These are phyloP conservation scores for Ictalurus punctatus DNA, from an alignment of 2,113 vertebrate genomes.

Conservation along the genomic window DNA sequence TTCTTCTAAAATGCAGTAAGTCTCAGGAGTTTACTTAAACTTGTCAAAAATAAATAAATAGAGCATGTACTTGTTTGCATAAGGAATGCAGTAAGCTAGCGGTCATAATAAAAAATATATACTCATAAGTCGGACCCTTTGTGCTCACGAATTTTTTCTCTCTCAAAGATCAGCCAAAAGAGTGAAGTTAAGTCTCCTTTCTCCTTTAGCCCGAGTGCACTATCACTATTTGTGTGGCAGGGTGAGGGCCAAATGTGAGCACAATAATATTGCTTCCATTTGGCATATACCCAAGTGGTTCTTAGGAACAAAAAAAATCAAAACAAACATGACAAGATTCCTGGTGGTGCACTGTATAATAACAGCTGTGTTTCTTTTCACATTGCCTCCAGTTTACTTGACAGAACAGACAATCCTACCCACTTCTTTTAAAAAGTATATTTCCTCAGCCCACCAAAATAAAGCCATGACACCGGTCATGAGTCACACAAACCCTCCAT, in stretches of 20 bases:
- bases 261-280: not conserved
- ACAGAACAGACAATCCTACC: not conserved
- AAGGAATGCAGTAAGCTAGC: not conserved
- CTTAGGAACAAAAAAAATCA: not conserved
- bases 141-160: not conserved
- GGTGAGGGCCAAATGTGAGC: not conserved
- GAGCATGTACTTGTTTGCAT: not conserved
- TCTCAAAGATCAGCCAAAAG: not conserved
- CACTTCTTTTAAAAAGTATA: not conserved
- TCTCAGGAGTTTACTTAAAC: not conserved
- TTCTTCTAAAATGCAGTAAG: not conserved
- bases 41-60: not conserved
- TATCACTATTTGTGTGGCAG: not conserved
- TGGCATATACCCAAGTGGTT: not conserved
- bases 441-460: not conserved
- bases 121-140: not conserved
- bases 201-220: not conserved
- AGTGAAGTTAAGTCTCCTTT: not conserved
- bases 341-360: not conserved
- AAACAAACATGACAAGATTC: not conserved
- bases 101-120: not conserved
- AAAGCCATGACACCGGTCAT: not conserved
- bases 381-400: not conserved
- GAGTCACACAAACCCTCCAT: not conserved
- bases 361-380: not conserved